Evolutionary conservation across 1,140 invertebrate species (phyloP).

Genomic region (Panonychus citri): DNA sequence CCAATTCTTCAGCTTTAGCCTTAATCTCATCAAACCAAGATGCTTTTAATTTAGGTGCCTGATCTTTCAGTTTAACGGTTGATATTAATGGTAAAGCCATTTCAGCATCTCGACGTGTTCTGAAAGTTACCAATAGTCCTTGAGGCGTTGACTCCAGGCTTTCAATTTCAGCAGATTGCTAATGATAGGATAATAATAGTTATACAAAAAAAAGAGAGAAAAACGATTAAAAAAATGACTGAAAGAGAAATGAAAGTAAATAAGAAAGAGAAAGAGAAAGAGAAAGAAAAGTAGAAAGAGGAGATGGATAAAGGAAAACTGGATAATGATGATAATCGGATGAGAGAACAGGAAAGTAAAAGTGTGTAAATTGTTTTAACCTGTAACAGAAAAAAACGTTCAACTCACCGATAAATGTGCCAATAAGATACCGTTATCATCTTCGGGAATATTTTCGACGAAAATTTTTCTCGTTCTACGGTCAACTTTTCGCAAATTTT

Average conservation of each 20-base stretch:
- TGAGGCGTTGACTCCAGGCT: conserved; percentile 38
- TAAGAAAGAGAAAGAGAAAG: background rate
- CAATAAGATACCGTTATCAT: conserved; percentile 41
- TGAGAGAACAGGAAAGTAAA: background rate
- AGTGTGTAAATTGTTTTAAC: no score
- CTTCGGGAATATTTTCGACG: conserved; percentile 46
- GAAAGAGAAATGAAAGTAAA: no score
- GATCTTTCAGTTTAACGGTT: conserved; percentile 25
- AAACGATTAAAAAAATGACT: conserved; percentile 6
- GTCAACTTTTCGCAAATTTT: conserved; percentile 30
- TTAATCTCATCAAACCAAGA: conserved; percentile 1
- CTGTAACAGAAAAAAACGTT: background rate
- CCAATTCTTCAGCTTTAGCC: no score
- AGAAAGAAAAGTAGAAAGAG: background rate
- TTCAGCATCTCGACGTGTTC: conserved; percentile 46
- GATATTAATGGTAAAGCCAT: conserved; percentile 37
- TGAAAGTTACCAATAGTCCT: conserved; percentile 41
- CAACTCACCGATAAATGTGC: conserved; percentile 42
- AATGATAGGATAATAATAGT: conserved; percentile 11
- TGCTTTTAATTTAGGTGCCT: background rate
- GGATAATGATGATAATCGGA: no score
- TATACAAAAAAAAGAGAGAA: conserved; percentile 18
- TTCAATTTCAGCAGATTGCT: conserved; percentile 46
- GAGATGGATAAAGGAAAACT: background rate
- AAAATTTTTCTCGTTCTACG: conserved; percentile 51